A percentile compares a stretch with the other conserved stretches of the same genome.
These are phyloP conservation scores for Folsomia candida DNA, from an alignment of 2,888 invertebrate genomes.

Conservation along the genomic window DNA sequence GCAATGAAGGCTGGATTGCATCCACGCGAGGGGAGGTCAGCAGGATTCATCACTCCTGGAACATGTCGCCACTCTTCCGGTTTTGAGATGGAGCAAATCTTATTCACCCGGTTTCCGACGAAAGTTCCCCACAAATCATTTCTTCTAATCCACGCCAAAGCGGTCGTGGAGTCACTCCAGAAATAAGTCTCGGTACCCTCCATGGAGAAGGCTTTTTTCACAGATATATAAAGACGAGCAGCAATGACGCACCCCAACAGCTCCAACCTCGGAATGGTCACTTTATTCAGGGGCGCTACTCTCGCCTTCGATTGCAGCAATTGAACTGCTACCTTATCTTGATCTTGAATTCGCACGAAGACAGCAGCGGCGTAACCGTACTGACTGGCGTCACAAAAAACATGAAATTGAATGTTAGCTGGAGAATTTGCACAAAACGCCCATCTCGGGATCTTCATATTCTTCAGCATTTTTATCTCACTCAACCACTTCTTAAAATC, in stretches of 20 bases:
- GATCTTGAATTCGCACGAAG: conserved; percentile 43
- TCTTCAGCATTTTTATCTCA: too few relatives aligned
- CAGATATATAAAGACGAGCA: conserved; percentile 14
- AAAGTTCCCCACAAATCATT: too few relatives aligned
- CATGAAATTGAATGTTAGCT: too few relatives aligned
- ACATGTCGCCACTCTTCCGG: too few relatives aligned
- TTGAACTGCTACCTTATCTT: conserved; percentile 36
- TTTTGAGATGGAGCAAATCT: too few relatives aligned
- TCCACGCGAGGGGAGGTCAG: too few relatives aligned
- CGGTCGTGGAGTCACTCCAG: conserved; percentile 39
- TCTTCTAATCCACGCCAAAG: conserved; percentile 39
- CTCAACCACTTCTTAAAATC: too few relatives aligned
- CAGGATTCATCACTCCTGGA: too few relatives aligned
- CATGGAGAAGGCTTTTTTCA: conserved; percentile 9
- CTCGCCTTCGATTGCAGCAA: conserved; percentile 50
- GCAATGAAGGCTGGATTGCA: conserved; percentile 27
- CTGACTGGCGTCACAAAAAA: conserved; percentile 51
- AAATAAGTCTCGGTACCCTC: conserved; percentile 8
- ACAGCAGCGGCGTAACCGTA: conserved; percentile 50
- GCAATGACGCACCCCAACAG: conserved; percentile 42
- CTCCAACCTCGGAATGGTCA: conserved; percentile 41
- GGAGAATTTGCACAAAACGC: too few relatives aligned
- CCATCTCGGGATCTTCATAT: too few relatives aligned
- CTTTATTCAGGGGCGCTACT: conserved; percentile 48
- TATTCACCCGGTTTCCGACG: too few relatives aligned